phyloP scores from a whole-genome alignment of 2,797 vertebrate species.

The Sphenodon punctatus region DNA sequence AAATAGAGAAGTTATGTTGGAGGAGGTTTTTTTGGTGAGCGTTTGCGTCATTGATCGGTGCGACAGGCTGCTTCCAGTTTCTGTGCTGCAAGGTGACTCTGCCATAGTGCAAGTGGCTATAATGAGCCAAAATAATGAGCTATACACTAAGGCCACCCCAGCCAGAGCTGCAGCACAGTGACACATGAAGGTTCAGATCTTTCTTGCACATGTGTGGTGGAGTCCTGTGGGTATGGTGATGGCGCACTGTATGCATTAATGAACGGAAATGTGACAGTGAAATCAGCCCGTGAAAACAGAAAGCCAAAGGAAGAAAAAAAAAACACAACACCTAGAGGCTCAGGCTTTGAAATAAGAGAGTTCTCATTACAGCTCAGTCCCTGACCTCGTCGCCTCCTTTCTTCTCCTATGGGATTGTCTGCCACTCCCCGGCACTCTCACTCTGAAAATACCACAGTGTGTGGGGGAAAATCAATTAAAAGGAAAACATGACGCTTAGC shows the following conservation, averaged over 20 bases:
- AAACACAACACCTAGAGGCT: rapidly evolving
- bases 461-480: background rate
- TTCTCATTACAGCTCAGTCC: rapidly evolving
- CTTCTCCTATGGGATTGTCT: rapidly evolving
- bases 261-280: rapidly evolving
- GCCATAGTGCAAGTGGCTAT: background rate
- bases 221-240: rapidly evolving
- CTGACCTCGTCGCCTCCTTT: rapidly evolving
- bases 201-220: background rate
- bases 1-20: background rate
- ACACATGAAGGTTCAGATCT: background rate
- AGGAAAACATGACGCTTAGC: rapidly evolving
- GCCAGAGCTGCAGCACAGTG: background rate
- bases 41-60: background rate
- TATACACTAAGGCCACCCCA: background rate
- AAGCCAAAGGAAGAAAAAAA: background rate
- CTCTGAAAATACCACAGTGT: background rate
- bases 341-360: background rate
- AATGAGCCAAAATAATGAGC: constrained; percentile 14
- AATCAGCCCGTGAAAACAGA: background rate
- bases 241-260: rapidly evolving
- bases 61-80: background rate
- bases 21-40: background rate
- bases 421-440: background rate
- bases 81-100: rapidly evolving